phyloP scores from a whole-genome alignment of 2,888 invertebrate genomes.

The Drosophila paucipuncta region DNA sequence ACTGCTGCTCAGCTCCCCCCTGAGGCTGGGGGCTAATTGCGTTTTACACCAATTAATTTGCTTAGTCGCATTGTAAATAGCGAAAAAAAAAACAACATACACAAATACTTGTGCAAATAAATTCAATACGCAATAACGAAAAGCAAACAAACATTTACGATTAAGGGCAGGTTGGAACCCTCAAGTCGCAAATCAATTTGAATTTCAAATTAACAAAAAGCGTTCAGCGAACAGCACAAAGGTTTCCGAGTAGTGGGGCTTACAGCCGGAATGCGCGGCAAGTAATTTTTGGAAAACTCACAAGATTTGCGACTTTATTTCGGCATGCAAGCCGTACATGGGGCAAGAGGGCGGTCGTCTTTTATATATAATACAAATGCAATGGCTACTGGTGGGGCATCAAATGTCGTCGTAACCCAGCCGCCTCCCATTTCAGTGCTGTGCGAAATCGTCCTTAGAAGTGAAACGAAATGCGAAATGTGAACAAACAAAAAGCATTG shows the following conservation, averaged over 20 bases:
- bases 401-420: conserved; percentile 55
- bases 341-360: conserved; percentile 6
- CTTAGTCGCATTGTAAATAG: conserved; percentile 39
- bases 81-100: neutral
- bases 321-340: neutral
- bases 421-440: neutral
- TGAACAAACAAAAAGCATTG: conserved; percentile 50
- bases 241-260: neutral
- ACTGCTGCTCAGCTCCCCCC: conserved; percentile 10
- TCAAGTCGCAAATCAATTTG: conserved; percentile 70
- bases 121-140: conserved; percentile 47
- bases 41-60: conserved; percentile 75
- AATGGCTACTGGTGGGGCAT: conserved; percentile 47
- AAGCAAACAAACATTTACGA: conserved; percentile 54
- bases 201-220: conserved; percentile 72
- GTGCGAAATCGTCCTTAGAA: neutral
- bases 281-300: conserved; percentile 37
- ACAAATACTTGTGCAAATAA: conserved; percentile 29
- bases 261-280: conserved; percentile 12
- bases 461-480: conserved; percentile 32
- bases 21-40: conserved; percentile 59
- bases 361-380: conserved; percentile 56
- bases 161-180: conserved; percentile 30
- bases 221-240: conserved; percentile 6
- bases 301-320: conserved; percentile 59